A percentile compares a stretch with the other conserved stretches of the same genome.
phyloP scores from a whole-genome alignment of 1,140 invertebrate species.

The Frieseomelitta varia region DNA sequence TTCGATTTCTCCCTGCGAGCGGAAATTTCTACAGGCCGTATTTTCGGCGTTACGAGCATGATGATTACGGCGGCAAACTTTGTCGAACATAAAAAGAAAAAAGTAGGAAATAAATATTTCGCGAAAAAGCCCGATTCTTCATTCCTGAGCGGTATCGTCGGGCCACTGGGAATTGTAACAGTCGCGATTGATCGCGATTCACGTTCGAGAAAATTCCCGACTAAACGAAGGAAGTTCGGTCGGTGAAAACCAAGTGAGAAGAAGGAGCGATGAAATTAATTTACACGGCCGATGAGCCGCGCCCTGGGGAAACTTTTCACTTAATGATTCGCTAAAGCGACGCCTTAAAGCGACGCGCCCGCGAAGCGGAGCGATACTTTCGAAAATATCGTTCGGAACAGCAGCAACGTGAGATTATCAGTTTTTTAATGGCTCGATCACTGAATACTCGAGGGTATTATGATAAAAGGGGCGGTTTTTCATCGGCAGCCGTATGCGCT shows the following conservation, averaged over 20 bases:
- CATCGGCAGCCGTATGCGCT: background rate
- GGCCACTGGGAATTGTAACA: too few relatives aligned
- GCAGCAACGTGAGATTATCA: conserved; percentile 22
- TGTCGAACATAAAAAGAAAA: background rate
- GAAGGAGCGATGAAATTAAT: background rate
- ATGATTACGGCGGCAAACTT: background rate
- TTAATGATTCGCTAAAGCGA: background rate
- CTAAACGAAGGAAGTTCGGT: background rate
- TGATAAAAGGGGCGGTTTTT: background rate
- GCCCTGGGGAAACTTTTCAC: conserved; percentile 17
- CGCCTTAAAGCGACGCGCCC: conserved; percentile 2
- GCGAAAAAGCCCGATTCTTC: background rate
- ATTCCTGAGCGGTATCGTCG: too few relatives aligned
- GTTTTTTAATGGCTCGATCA: conserved; percentile 30
- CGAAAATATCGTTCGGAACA: background rate
- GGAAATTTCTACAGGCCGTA: too few relatives aligned
- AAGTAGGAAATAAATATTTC: background rate
- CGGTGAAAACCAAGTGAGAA: background rate
- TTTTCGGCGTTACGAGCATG: too few relatives aligned
- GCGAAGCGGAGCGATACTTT: conserved; percentile 3
- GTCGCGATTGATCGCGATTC: background rate
- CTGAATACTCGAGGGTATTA: background rate
- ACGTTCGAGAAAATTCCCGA: background rate
- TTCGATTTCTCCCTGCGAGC: background rate
- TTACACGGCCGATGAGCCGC: background rate